Conservation (phyloP, 2,797 vertebrate genomes). For the Schizopygopsis malacanthus region DNA sequence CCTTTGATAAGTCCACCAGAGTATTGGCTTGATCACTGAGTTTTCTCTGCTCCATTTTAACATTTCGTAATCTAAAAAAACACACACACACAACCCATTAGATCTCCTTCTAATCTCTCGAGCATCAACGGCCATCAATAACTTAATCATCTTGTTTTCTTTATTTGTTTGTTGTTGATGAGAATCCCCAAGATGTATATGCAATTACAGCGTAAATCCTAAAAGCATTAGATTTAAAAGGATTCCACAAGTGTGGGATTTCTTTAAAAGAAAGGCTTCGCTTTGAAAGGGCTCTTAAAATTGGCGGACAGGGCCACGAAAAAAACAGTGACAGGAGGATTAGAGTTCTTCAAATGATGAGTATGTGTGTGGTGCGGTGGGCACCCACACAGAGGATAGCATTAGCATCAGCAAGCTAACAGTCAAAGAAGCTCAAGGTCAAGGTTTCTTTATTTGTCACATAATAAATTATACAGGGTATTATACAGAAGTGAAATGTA, state of each 20-base stretch:
- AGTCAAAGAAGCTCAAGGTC: background rate
- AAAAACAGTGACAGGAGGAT: conserved; percentile 36
- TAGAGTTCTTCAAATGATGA: conserved; percentile 37
- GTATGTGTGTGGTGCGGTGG: conserved; percentile 15
- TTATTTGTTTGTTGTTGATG: conserved; percentile 37
- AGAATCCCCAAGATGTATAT: conserved; percentile 23
- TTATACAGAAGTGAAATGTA: too few species aligned
- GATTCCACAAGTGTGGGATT: conserved; percentile 25
- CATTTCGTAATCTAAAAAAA: conserved; percentile 88
- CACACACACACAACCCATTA: conserved; percentile 42
- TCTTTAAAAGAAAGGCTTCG: conserved; percentile 26
- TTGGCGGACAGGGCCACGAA: background rate
- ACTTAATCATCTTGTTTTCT: conserved; percentile 45
- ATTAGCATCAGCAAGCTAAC: conserved; percentile 18
- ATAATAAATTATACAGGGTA: too few species aligned
- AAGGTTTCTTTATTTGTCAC: too few species aligned
- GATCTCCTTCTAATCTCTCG: conserved; percentile 3
- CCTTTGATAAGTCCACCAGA: conserved; percentile 97
- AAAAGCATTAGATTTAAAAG: conserved; percentile 19
- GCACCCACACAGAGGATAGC: conserved; percentile 11
- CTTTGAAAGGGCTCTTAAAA: conserved; percentile 23
- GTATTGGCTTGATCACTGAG: conserved; percentile 99
- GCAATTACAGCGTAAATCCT: conserved; percentile 9
- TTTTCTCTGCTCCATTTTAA: conserved; percentile 99
- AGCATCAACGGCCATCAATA: background rate